These are phyloP conservation scores for Catharus ustulatus DNA, from an alignment of 2,797 vertebrate species.

Conservation along the genomic window DNA sequence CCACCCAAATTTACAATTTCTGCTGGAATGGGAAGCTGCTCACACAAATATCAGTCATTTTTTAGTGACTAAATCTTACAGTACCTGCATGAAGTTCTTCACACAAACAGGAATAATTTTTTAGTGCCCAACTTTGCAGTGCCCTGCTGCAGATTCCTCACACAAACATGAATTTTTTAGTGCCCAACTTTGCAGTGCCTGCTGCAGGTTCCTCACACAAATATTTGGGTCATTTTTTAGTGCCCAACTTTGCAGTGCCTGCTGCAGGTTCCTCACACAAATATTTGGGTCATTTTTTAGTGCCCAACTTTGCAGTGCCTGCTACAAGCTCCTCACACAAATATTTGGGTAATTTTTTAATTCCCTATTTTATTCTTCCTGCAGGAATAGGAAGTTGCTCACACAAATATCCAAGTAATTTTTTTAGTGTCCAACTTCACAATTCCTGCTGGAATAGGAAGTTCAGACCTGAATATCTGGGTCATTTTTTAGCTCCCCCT, in stretches of 20 bases:
- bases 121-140: neutral
- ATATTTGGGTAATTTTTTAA: neutral
- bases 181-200: neutral
- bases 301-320: neutral
- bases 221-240: neutral
- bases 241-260: neutral
- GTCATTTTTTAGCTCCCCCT: neutral
- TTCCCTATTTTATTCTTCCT: neutral
- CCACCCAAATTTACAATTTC: rapidly evolving
- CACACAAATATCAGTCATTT: neutral
- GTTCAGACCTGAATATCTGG: neutral
- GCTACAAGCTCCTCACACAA: neutral
- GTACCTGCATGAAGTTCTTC: neutral
- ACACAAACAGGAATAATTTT: neutral
- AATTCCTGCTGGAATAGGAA: neutral
- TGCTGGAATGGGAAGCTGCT: neutral
- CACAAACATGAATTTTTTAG: neutral
- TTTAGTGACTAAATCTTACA: neutral
- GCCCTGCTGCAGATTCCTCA: neutral
- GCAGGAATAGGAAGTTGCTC: neutral
- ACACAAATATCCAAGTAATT: neutral
- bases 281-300: neutral
- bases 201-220: neutral
- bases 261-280: neutral
- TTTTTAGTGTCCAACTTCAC: neutral